A percentile compares a stretch with the other conserved stretches of the same genome.
Conservation (phyloP, 2,113 vertebrate species). For the Copsychus sechellarum region DNA sequence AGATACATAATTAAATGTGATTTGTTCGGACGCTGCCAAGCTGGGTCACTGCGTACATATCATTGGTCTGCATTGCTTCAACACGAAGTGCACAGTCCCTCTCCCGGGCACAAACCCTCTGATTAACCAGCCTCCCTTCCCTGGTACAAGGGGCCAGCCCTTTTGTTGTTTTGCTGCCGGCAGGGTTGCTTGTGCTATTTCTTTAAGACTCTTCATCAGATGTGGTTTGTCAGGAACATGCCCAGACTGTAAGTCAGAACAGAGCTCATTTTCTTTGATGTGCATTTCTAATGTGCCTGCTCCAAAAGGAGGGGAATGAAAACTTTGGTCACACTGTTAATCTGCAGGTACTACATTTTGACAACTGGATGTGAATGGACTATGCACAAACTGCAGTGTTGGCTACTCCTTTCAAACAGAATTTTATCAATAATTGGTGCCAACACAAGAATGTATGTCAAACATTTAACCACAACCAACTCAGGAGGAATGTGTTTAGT, state of each 20-base stretch:
- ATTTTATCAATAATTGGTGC: not conserved
- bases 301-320: conserved; percentile 32
- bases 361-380: not conserved
- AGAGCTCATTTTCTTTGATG: conserved; percentile 56
- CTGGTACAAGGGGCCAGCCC: conserved; percentile 25
- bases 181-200: conserved; percentile 28
- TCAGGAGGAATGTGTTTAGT: not conserved
- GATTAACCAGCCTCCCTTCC: not conserved
- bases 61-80: not conserved
- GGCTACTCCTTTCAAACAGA: not conserved
- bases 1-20: conserved; percentile 5
- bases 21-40: conserved; percentile 6
- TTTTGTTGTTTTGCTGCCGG: conserved; percentile 42
- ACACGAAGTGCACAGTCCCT: not conserved
- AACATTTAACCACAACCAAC: not conserved
- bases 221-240: conserved; percentile 59
- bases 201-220: conserved; percentile 59
- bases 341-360: conserved; percentile 6
- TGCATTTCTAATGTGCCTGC: conserved; percentile 40
- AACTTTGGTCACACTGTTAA: conserved; percentile 42
- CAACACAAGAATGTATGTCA: not conserved
- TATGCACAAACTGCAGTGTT: not conserved
- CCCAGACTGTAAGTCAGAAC: conserved; percentile 51
- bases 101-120: conserved; percentile 5
- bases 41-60: conserved; percentile 14